These are phyloP conservation scores for Chaenodraco wilsoni DNA, from an alignment of 2,797 vertebrate species.

Conservation along the genomic window DNA sequence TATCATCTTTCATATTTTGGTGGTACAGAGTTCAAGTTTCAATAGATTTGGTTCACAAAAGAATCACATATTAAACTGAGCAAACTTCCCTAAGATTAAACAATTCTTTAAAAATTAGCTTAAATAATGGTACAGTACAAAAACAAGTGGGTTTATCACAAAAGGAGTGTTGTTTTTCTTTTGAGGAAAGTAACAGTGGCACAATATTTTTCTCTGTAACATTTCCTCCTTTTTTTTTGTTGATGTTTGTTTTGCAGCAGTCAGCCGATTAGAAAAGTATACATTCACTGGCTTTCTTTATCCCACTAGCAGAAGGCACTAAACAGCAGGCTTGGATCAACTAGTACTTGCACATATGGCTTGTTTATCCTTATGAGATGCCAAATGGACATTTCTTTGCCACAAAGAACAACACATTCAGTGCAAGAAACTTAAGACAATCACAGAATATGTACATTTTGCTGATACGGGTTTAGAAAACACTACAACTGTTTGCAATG, in stretches of 20 bases:
- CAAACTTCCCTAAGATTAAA: conserved; percentile 72
- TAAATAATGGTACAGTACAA: conserved; percentile 84
- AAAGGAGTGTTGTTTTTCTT: conserved; percentile 51
- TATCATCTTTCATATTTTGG: conserved; percentile 72
- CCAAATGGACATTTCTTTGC: not conserved
- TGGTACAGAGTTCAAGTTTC: conserved; percentile 83
- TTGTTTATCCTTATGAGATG: conserved; percentile 38
- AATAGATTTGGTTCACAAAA: conserved; percentile 80
- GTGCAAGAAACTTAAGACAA: conserved; percentile 30
- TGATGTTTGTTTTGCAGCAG: conserved; percentile 50
- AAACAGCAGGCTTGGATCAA: conserved; percentile 57
- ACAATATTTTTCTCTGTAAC: conserved; percentile 65
- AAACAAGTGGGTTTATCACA: conserved; percentile 79
- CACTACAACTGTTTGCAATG: not conserved
- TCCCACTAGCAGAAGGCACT: conserved; percentile 81
- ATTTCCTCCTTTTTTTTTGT: conserved; percentile 47
- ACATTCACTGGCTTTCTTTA: conserved; percentile 79
- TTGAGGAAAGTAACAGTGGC: conserved; percentile 74
- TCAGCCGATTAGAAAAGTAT: conserved; percentile 68
- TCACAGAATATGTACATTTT: conserved; percentile 14
- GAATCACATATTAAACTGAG: conserved; percentile 74
- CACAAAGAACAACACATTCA: conserved; percentile 18
- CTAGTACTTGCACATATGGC: conserved; percentile 52
- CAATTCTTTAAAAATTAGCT: conserved; percentile 73
- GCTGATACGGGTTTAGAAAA: conserved; percentile 26